Evolutionary conservation across 2,113 vertebrate species (phyloP), one percentile per base, ranked within the genome.

Genomic region (Tenrec ecaudatus): DNA sequence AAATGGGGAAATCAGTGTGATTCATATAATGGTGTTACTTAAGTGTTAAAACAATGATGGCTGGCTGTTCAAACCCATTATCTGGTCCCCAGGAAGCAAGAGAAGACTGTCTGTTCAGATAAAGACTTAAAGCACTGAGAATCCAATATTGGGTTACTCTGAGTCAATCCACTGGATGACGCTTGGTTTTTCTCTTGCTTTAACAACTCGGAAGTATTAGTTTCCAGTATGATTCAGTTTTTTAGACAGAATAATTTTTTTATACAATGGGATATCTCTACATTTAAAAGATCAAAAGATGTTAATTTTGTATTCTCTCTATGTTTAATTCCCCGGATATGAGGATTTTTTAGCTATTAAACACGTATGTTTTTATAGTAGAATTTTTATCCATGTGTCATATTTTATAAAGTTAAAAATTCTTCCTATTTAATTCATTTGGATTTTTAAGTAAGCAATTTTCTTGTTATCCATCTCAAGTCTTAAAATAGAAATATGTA

Each of bases 321-420:
- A 86, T 69, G 2, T 33, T 20, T 89, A 10, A 5, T 57, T 62
- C 58, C n/a, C 43, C 57, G 20, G 38, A 14, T 16, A n/a, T 43
- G 10, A 68, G 33, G 73, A 64, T 66, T 75, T 38, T 91, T 83
- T 62, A 79, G 60, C n/a, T 57, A 53, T 79, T 78, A 62, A 71
- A 57, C 3, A 69, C 17, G 53, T 89, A 40, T 76, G 77, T 40
- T 84, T 76, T 75, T 66, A 78, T 25, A 84, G n/a, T 5, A 87
- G 20, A 23, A 12, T 78, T 31, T 68, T 23, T 23, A 17, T 16
- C 38, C 31, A 22, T 38, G 17, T 57, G 36, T 62, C 66, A 25
- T 64, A 25, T 29, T 79, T 95, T 84, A 78, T 27, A 31, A 76
- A 86, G 17, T 80, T 29, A 89, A 3, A 83, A 64, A 83, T 69